Conservation (phyloP, 1,140 invertebrate species). For the Diachasmimorpha longicaudata region DNA sequence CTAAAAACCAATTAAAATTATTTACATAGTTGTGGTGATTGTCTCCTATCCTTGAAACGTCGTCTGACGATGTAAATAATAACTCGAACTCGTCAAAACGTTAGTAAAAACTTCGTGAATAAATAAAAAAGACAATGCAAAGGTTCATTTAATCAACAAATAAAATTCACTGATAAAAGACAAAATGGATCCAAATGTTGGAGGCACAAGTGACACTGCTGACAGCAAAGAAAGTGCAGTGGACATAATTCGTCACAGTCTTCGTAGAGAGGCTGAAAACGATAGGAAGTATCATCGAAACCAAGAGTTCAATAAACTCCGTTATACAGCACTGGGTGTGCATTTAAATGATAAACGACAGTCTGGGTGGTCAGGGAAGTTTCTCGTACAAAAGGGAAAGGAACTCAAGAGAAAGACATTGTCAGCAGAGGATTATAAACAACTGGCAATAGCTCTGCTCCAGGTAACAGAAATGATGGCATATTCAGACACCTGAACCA, state of each 20-base stretch:
- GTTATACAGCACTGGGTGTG: slow-evolving; percentile 42
- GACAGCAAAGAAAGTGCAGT: not conserved
- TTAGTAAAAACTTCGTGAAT: too few relatives aligned
- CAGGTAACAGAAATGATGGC: slow-evolving; percentile 40
- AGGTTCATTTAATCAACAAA: not conserved
- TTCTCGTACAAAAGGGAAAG: slow-evolving; percentile 34
- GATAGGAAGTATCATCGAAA: slow-evolving; percentile 43
- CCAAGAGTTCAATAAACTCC: slow-evolving; percentile 33
- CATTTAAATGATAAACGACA: not conserved
- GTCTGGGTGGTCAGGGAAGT: slow-evolving; percentile 35
- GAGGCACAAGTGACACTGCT: not conserved
- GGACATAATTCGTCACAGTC: slow-evolving; percentile 34
- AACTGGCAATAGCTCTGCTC: slow-evolving; percentile 50
- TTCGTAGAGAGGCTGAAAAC: slow-evolving; percentile 24
- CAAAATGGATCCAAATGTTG: not conserved
- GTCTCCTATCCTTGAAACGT: too few relatives aligned
- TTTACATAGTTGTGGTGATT: too few relatives aligned
- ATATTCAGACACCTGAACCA: not conserved
- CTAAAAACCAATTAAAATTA: too few relatives aligned
- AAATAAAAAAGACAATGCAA: too few relatives aligned
- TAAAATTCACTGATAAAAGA: not conserved
- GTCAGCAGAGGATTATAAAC: slow-evolving; percentile 40
- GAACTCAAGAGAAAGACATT: slow-evolving; percentile 45
- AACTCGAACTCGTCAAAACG: too few relatives aligned
- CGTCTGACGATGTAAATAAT: too few relatives aligned